Base-by-base conservation (phyloP, 2,113 vertebrate genomes). In the Saguinus midas region DNA sequence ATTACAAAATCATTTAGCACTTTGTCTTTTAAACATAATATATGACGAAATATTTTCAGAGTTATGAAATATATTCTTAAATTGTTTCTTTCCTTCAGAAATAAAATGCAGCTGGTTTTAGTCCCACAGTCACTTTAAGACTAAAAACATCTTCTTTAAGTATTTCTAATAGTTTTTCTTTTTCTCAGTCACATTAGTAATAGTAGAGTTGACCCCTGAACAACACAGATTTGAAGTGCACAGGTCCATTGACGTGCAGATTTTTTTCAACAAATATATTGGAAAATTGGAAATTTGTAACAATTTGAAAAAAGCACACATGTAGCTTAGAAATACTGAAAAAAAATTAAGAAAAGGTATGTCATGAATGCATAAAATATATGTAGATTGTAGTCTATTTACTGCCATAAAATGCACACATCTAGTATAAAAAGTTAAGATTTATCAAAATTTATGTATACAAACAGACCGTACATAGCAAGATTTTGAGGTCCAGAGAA, bases 101-200 rank as follows among this genome's bases (percentile, higher is more conserved):
- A 83, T 68, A 57, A 88, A 92, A 85, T 17, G 35, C 16, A 87
- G 76, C 45, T 81, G 13, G 58, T 80, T 97, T 96, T 64, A 90
- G 64, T 90, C 68, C 55, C 90, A 5, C 11, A 61, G 79, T 68
- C 75, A 82, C 92, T 88, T 80, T 72, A 40, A 87, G 61, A 40
- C 66, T 88, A 64, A 68, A 52, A 96, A 94, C 16, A 61, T 84
- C 37, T 37, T 27, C 43, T 84, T 93, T 68, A 90, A 81, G 21
- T 40, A 68, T 27, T 12, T 84, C 21, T 82, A 66, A 25, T 87
- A 11, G 61, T 95, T 87, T 64, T 87, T 80, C 66, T 82, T 76
- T 86, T 95, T 93, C 79, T 96, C 45, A 57, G 55, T 93, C 35
- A 87, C 80, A 75, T 80, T 83, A 81, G 73, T 85, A 78, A 80